Evolutionary conservation across 37 sponge, comb jelly and placozoan species (phyloP).

Genomic region (Diacarnus erythraeanus): DNA sequence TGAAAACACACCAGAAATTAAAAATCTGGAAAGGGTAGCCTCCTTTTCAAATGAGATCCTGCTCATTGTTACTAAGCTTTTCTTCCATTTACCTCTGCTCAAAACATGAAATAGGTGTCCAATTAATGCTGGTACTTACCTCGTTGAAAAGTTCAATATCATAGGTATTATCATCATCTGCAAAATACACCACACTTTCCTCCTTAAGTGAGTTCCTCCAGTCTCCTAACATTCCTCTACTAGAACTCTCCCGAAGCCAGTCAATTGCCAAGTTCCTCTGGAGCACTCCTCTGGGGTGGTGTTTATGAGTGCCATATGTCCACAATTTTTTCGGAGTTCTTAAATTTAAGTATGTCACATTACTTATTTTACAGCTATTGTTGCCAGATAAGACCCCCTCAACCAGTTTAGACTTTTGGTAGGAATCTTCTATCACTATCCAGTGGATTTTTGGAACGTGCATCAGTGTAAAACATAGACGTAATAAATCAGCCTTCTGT

Average conservation of each 20-base stretch:
- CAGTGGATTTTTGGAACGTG: conserved; percentile 84
- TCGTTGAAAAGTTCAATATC: conserved; percentile 85
- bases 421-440: conserved; percentile 93
- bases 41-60: no score
- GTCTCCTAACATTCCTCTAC: conserved; percentile 2
- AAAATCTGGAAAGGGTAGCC: no score
- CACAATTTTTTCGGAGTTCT: conserved; percentile 52
- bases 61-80: no score
- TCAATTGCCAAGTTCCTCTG: conserved; percentile 85
- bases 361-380: not conserved
- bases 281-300: conserved; percentile 94
- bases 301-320: conserved; percentile 46
- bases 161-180: conserved; percentile 97
- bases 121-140: no score
- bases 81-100: no score
- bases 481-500: conserved; percentile 94
- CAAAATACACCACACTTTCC: conserved; percentile 91
- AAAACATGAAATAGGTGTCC: no score
- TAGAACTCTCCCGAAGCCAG: conserved; percentile 47
- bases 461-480: conserved; percentile 90
- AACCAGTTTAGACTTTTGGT: conserved; percentile 72
- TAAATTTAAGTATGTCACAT: conserved; percentile 31
- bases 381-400: conserved; percentile 47
- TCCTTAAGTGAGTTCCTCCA: conserved; percentile 41
- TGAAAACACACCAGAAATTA: no score